phyloP scores from a whole-genome alignment of 2,797 vertebrate genomes.

The Crenuchus spilurus region DNA sequence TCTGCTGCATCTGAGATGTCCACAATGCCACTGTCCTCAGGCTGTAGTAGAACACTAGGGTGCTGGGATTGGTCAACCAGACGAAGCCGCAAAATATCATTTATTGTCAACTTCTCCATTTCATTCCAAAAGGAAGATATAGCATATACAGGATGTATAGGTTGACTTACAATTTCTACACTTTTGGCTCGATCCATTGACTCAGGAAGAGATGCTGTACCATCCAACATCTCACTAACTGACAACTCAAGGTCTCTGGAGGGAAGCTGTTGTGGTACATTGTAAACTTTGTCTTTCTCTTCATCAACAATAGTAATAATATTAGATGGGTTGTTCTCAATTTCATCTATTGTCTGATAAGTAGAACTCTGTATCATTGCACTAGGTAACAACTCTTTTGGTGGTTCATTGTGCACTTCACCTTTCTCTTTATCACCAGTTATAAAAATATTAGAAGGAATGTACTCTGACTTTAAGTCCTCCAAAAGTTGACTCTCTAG shows the following conservation, averaged over 20 bases:
- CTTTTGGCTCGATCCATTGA: constrained; percentile 10
- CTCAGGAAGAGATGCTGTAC: constrained; percentile 11
- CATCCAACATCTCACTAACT: background rate
- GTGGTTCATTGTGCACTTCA: background rate
- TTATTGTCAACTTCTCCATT: constrained; percentile 83
- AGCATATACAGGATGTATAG: constrained; percentile 65
- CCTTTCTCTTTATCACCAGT: background rate
- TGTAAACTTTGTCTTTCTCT: background rate
- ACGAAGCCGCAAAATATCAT: constrained; percentile 77
- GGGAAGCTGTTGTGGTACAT: background rate
- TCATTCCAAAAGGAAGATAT: constrained; percentile 84
- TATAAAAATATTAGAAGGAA: too few relatives aligned
- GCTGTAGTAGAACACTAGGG: constrained; percentile 49
- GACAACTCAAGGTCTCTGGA: constrained; percentile 10
- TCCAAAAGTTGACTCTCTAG: background rate
- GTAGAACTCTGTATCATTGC: background rate
- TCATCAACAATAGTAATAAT: background rate
- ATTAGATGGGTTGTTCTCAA: background rate
- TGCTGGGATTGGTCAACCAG: constrained; percentile 50
- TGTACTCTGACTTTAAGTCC: background rate
- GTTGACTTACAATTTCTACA: constrained; percentile 31
- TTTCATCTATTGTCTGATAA: too few relatives aligned
- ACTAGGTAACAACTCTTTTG: background rate
- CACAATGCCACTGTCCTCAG: constrained; percentile 56
- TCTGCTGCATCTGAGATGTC: constrained; percentile 58